Percentiles rank a stretch among this genome's conserved stretches.
phyloP scores from a whole-genome alignment of 1,140 invertebrate species.

The Thaumatotibia leucotreta region DNA sequence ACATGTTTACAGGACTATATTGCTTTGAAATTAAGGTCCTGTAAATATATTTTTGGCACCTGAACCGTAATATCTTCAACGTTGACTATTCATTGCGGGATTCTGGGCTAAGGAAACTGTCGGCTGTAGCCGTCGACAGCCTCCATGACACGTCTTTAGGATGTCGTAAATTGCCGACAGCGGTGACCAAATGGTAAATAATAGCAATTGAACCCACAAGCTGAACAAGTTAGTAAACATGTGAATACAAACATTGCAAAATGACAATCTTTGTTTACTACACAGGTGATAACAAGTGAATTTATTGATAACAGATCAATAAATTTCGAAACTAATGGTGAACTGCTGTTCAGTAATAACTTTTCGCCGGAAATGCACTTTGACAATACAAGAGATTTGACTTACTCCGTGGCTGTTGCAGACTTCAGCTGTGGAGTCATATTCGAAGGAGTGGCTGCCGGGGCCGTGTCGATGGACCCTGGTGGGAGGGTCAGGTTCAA shows the following conservation, averaged over 20 bases:
- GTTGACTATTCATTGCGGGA: too few relatives aligned
- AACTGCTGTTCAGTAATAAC: not conserved
- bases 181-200: too few relatives aligned
- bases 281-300: not conserved
- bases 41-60: too few relatives aligned
- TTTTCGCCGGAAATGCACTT: not conserved
- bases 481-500: conserved; percentile 93
- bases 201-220: not conserved
- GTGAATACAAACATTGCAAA: not conserved
- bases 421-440: conserved; percentile 81
- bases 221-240: not conserved
- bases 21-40: too few relatives aligned
- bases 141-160: too few relatives aligned
- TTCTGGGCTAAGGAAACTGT: too few relatives aligned
- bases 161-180: too few relatives aligned
- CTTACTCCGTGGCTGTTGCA: conserved; percentile 82
- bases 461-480: conserved; percentile 87
- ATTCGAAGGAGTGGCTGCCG: conserved; percentile 84
- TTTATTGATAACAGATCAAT: conserved; percentile 4
- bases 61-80: too few relatives aligned
- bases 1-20: too few relatives aligned
- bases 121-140: too few relatives aligned
- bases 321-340: not conserved
- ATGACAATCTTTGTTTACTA: not conserved
- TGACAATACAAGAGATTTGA: conserved; percentile 24